Evolutionary conservation across 2,888 invertebrate species (phyloP), one percentile per base, ranked within the genome.

Genomic region (Conops quadrifasciatus): DNA sequence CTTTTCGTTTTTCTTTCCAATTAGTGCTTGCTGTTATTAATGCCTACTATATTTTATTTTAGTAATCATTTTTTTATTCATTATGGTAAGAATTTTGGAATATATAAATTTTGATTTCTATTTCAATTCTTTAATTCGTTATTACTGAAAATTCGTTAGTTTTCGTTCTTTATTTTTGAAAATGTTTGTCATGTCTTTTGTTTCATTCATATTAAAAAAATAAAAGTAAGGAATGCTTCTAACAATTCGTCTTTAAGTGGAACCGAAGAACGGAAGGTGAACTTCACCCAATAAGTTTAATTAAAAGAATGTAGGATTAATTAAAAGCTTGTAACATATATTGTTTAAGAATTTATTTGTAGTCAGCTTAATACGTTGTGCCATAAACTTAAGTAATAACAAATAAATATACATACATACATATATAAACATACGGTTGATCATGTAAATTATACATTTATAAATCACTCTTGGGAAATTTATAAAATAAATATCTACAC

Each of bases 321-420:
- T 43, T 36, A 2, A 16, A 60, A n/a, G 28, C 28, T 30, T 60
- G 1, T 62, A 21, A 62, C 16, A 43, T 24, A 15, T 62, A 19
- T 66, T 51, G 28, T 45, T 66, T 16, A 36, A 15, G 16, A 28
- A 51, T 66, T 53, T 58, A 43, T 43, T 67, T 36, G 26, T 59
- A 60, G 21, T 19, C 28, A 60, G 53, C 26, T 67, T 28, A 59
- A 26, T 67, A 59, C 58, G 24, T 43, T 59, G 67, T 67, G 67
- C 67, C 67, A 67, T 67, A 59, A 51, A 43, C 43, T 47, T 45
- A 59, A 45, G 28, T 58, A 47, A 59, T 19, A 36, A 67, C 49
- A 21, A 59, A 59, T 49, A 59, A 9, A 13, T 58, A 58, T 58
- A 11, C 5, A 58, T 58, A 58, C 15, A 49, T 58, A 58, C 13